phyloP scores from a whole-genome alignment of 2,888 invertebrate genomes.

The Callimorpha dominula region DNA sequence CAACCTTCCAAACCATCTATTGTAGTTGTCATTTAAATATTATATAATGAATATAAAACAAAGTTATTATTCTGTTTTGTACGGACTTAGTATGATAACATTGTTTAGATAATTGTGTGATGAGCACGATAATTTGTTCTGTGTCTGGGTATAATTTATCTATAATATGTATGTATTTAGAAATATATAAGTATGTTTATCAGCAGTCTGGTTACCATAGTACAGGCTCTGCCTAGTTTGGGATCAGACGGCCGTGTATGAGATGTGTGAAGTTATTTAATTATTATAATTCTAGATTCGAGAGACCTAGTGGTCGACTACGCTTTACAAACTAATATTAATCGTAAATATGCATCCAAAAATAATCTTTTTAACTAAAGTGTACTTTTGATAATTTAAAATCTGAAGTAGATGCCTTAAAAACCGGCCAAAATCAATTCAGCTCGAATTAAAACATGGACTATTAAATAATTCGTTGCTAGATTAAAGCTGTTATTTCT shows the following conservation, averaged over 20 bases:
- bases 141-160: too few species aligned
- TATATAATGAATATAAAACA: neutral
- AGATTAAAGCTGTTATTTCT: constrained; percentile 19
- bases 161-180: too few species aligned
- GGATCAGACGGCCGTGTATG: too few species aligned
- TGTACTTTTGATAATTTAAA: neutral
- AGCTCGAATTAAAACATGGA: neutral
- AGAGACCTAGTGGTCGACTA: too few species aligned
- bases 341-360: too few species aligned
- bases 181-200: too few species aligned
- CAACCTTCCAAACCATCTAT: neutral
- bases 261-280: too few species aligned
- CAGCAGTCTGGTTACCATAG: too few species aligned
- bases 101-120: neutral
- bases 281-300: too few species aligned
- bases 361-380: neutral
- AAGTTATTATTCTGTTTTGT: neutral
- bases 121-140: too few species aligned
- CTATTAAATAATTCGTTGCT: constrained; percentile 10
- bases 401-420: neutral
- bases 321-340: neutral
- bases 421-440: neutral
- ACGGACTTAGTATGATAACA: neutral
- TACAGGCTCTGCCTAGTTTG: too few species aligned
- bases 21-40: neutral